Conservation (phyloP, 2,888 invertebrate genomes). For the Tholera decimalis region DNA sequence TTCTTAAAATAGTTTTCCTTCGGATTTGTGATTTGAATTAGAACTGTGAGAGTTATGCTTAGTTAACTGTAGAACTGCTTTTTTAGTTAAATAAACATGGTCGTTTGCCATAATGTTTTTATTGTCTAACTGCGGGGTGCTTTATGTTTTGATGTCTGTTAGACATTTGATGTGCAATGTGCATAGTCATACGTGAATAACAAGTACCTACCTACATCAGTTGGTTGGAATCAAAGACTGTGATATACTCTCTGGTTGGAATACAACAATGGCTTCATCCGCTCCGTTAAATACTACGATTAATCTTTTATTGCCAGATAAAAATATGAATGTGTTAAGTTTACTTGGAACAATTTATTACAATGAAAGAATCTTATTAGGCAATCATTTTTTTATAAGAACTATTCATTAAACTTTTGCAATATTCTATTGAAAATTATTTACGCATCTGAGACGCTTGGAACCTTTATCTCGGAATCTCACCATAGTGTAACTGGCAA, state of each 20-base stretch:
- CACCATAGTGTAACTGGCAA: conserved; percentile 51
- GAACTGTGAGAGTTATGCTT: conserved; percentile 14
- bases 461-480: conserved; percentile 48
- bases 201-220: too few species aligned
- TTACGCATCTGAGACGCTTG: conserved; percentile 21
- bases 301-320: conserved; percentile 25
- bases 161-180: too few species aligned
- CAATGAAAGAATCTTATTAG: not conserved
- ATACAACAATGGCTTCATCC: conserved; percentile 39
- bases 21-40: conserved; percentile 7
- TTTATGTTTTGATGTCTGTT: conserved; percentile 20
- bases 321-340: conserved; percentile 5
- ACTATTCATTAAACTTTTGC: not conserved
- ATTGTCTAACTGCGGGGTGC: not conserved
- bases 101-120: not conserved
- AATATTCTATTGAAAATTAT: not conserved
- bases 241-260: too few species aligned
- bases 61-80: conserved; percentile 7
- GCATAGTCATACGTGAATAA: conserved; percentile 32
- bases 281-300: conserved; percentile 25
- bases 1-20: conserved; percentile 41
- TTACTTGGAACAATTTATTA: conserved; percentile 5
- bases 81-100: conserved; percentile 14
- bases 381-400: too few species aligned
- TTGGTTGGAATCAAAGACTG: too few species aligned